These are phyloP conservation scores for Carassius auratus DNA, from an alignment of 2,113 vertebrate genomes.

Conservation along the genomic window DNA sequence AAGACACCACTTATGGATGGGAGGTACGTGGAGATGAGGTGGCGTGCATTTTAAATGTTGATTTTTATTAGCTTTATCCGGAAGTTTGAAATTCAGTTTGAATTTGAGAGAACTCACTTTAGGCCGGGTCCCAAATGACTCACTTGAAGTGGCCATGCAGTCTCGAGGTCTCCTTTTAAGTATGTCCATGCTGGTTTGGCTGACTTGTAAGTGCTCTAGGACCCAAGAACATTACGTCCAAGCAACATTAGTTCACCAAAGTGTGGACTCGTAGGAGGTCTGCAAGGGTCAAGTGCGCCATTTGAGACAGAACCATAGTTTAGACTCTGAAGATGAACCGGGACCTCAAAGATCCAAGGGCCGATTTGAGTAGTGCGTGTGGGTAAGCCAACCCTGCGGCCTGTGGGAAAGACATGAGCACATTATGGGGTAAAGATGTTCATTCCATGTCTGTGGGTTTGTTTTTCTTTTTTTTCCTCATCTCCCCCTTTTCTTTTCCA, in stretches of 20 bases:
- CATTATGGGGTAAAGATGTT: conserved; percentile 41
- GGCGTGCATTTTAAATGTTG: not conserved
- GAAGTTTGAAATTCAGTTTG: not conserved
- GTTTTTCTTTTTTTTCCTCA: not conserved
- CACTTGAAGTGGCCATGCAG: not conserved
- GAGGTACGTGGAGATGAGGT: conserved; percentile 79
- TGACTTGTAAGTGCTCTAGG: not conserved
- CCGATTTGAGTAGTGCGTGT: not conserved
- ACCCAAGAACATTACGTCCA: not conserved
- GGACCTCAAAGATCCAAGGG: not conserved
- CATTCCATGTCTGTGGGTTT: conserved; percentile 52
- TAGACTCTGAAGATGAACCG: not conserved
- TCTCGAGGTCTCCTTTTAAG: not conserved
- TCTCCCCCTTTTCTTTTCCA: conserved; percentile 55
- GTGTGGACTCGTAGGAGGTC: not conserved
- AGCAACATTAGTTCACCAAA: not conserved
- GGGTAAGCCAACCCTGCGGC: conserved; percentile 54
- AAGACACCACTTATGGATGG: conserved; percentile 93
- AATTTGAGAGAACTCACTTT: not conserved
- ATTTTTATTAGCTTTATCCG: not conserved
- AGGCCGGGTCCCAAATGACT: not conserved
- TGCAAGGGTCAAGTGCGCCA: not conserved
- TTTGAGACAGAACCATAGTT: conserved; percentile 14
- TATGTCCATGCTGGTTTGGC: not conserved
- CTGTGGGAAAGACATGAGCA: conserved; percentile 1